A percentile compares a stretch with the other conserved stretches of the same genome.
Conservation (phyloP, 2,888 invertebrate species). For the Cosmorhoe ocellata region DNA sequence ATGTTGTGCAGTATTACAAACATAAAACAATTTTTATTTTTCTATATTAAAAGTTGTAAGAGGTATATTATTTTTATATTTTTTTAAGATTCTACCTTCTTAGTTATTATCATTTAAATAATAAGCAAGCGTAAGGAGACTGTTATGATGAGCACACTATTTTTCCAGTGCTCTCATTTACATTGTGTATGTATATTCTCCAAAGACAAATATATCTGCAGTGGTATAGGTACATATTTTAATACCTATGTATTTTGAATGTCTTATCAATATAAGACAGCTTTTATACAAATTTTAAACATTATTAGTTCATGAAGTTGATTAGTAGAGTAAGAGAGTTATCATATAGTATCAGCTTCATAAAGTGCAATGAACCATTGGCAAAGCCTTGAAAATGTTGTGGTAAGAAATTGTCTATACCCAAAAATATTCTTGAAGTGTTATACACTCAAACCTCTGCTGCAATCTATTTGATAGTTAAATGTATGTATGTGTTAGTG, state of each 20-base stretch:
- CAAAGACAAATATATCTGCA: slow-evolving; percentile 37
- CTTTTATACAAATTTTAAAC: slow-evolving; percentile 36
- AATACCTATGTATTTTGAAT: slow-evolving; percentile 35
- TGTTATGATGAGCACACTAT: slow-evolving; percentile 40
- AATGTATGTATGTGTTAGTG: slow-evolving; percentile 41
- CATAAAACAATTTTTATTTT: slow-evolving; percentile 68
- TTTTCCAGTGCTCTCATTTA: slow-evolving; percentile 35
- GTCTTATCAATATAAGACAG: slow-evolving; percentile 30
- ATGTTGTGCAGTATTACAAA: slow-evolving; percentile 78
- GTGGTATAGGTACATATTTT: slow-evolving; percentile 33
- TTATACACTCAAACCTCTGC: slow-evolving; percentile 68
- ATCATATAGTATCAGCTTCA: slow-evolving; percentile 44
- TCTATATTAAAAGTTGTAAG: slow-evolving; percentile 68
- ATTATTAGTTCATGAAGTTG: slow-evolving; percentile 28
- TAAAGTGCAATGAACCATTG: slow-evolving; percentile 75
- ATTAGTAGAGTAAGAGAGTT: slow-evolving; percentile 43
- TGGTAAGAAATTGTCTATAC: slow-evolving; percentile 61
- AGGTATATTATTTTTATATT: slow-evolving; percentile 76
- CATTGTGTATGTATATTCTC: slow-evolving; percentile 30
- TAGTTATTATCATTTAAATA: slow-evolving; percentile 47
- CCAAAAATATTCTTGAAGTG: slow-evolving; percentile 60
- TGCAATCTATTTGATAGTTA: slow-evolving; percentile 58
- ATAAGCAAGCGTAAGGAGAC: slow-evolving; percentile 56
- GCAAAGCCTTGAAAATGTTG: slow-evolving; percentile 72
- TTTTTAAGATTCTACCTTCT: slow-evolving; percentile 59